Conservation (phyloP, 2,797 vertebrate genomes). For the Tenualosa ilisha region DNA sequence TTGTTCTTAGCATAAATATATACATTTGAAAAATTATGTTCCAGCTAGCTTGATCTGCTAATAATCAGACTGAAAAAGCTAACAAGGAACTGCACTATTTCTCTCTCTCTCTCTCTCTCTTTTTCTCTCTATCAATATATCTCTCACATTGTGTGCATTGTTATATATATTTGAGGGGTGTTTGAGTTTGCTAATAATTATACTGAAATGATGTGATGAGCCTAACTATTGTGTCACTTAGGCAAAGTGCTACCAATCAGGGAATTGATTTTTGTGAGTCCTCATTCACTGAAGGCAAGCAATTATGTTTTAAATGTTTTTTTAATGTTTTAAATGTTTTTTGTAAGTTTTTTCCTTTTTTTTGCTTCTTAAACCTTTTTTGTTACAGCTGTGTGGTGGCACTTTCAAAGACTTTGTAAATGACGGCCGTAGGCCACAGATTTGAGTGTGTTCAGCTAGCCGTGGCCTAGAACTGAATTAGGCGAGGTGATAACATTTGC, state of each 20-base stretch:
- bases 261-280: background rate
- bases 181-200: background rate
- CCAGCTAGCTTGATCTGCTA: background rate
- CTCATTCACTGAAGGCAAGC: background rate
- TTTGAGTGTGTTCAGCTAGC: background rate
- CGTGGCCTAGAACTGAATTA: background rate
- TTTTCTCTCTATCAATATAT: no score
- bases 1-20: background rate
- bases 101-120: no score
- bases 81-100: no score
- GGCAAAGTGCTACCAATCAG: background rate
- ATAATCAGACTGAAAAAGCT: no score
- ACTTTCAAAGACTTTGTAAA: conserved; percentile 27
- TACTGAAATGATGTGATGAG: background rate
- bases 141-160: no score
- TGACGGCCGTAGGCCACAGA: background rate
- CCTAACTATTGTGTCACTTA: background rate
- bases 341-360: background rate
- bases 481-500: background rate
- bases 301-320: background rate
- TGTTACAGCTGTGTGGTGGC: background rate
- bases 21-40: background rate
- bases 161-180: no score
- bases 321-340: background rate
- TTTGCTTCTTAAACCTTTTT: background rate